Percentiles rank a stretch among this genome's conserved stretches.
Conservation (phyloP, 2,888 invertebrate genomes). For the Hydroisotoma schaefferi region DNA sequence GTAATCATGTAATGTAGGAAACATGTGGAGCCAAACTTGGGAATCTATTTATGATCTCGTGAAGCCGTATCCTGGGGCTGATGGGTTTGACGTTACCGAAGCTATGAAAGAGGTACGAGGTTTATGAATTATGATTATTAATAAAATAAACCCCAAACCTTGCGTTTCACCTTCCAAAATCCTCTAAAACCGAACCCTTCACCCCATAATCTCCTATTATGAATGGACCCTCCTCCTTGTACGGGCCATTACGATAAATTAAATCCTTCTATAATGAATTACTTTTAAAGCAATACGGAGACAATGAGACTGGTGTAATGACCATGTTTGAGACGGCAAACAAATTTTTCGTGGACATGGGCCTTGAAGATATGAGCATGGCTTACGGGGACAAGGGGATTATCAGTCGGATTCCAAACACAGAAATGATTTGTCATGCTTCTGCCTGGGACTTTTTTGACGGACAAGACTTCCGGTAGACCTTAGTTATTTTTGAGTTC, state of each 20-base stretch:
- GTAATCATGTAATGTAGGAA: slow-evolving; percentile 55
- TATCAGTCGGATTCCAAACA: slow-evolving; percentile 67
- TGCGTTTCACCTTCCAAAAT: too few relatives aligned
- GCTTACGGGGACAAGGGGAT: slow-evolving; percentile 83
- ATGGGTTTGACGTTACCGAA: slow-evolving; percentile 69
- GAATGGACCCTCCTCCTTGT: too few relatives aligned
- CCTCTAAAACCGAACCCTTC: too few relatives aligned
- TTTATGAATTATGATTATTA: too few relatives aligned
- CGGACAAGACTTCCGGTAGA: slow-evolving; percentile 72
- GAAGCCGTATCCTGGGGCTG: slow-evolving; percentile 69
- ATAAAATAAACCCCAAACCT: too few relatives aligned
- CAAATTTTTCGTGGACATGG: slow-evolving; percentile 76
- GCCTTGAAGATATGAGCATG: slow-evolving; percentile 72
- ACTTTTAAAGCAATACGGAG: neutral
- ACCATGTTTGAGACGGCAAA: slow-evolving; percentile 76
- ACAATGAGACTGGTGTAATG: slow-evolving; percentile 27
- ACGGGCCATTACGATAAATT: too few relatives aligned
- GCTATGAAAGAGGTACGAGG: slow-evolving; percentile 62
- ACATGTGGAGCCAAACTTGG: slow-evolving; percentile 84
- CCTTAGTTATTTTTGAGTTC: neutral
- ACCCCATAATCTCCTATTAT: too few relatives aligned
- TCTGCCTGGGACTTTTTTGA: slow-evolving; percentile 85
- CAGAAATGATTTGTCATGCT: slow-evolving; percentile 64
- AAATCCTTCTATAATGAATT: neutral
- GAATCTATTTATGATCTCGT: slow-evolving; percentile 69